phyloP scores from a whole-genome alignment of 1,140 invertebrate species.

The Metaphire vulgaris region DNA sequence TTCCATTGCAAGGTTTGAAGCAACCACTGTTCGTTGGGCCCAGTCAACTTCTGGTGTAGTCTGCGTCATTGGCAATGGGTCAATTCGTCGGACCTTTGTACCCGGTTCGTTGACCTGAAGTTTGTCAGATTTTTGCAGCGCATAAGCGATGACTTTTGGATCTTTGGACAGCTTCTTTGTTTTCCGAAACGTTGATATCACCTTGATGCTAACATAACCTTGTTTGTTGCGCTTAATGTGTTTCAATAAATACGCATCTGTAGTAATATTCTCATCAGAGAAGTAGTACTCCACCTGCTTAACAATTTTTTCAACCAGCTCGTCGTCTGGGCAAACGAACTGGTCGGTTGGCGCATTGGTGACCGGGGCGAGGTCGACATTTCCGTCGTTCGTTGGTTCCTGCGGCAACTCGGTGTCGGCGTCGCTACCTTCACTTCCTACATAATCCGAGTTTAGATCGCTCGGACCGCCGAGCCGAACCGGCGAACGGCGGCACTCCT shows the following conservation, averaged over 20 bases:
- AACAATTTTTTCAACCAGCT: slow-evolving; percentile 8
- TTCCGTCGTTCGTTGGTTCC: background rate
- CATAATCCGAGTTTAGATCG: background rate
- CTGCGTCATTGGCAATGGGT: slow-evolving; percentile 7
- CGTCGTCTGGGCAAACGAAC: slow-evolving; percentile 7
- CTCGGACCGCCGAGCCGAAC: background rate
- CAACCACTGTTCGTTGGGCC: slow-evolving; percentile 25
- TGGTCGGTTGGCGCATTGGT: background rate
- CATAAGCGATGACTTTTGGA: slow-evolving; percentile 4
- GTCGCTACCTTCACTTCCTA: background rate
- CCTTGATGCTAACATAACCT: slow-evolving; percentile 15
- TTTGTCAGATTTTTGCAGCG: slow-evolving; percentile 3
- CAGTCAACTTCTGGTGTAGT: background rate
- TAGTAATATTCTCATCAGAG: slow-evolving; percentile 20
- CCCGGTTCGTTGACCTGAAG: slow-evolving; percentile 9
- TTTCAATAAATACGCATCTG: slow-evolving; percentile 18
- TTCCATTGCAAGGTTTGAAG: slow-evolving; percentile 25
- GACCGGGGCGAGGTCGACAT: background rate
- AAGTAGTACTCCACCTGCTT: slow-evolving; percentile 24
- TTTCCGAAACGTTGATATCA: slow-evolving; percentile 16
- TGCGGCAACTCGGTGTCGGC: background rate
- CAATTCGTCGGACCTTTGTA: slow-evolving; percentile 9
- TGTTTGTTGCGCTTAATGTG: slow-evolving; percentile 9
- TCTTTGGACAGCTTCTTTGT: slow-evolving; percentile 18
- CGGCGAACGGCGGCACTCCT: background rate